Percentiles rank a stretch among this genome's conserved stretches.
phyloP scores from a whole-genome alignment of 2,113 vertebrate species.

The Oncorhynchus tshawytscha region DNA sequence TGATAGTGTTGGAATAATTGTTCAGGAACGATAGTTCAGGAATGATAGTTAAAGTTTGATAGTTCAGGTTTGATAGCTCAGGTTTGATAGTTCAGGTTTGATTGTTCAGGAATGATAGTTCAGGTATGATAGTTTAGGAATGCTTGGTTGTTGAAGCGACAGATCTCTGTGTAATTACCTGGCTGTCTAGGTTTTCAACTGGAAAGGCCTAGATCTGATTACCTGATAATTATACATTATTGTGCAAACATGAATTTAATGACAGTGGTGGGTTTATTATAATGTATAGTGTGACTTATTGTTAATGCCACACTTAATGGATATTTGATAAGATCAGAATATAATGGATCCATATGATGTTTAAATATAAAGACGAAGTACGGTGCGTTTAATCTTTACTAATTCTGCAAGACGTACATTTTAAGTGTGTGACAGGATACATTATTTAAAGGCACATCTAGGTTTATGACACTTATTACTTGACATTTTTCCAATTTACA shows the following conservation, averaged over 20 bases:
- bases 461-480: slow-evolving; percentile 51
- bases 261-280: neutral
- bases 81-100: no score
- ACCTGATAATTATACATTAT: neutral
- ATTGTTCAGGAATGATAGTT: no score
- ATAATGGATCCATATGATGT: slow-evolving; percentile 5
- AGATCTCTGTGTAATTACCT: neutral
- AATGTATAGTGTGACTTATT: neutral
- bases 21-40: no score
- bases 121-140: neutral
- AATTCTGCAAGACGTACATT: slow-evolving; percentile 55
- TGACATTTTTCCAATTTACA: slow-evolving; percentile 73
- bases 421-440: slow-evolving; percentile 38
- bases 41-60: no score
- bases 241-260: neutral
- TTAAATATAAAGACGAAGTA: slow-evolving; percentile 37
- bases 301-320: neutral
- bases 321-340: neutral
- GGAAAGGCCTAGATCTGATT: neutral
- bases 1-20: no score
- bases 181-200: neutral
- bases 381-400: slow-evolving; percentile 34
- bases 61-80: no score
- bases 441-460: slow-evolving; percentile 46
- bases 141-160: neutral